Conservation (phyloP, 2,797 vertebrate species). For the Echeneis naucrates region DNA sequence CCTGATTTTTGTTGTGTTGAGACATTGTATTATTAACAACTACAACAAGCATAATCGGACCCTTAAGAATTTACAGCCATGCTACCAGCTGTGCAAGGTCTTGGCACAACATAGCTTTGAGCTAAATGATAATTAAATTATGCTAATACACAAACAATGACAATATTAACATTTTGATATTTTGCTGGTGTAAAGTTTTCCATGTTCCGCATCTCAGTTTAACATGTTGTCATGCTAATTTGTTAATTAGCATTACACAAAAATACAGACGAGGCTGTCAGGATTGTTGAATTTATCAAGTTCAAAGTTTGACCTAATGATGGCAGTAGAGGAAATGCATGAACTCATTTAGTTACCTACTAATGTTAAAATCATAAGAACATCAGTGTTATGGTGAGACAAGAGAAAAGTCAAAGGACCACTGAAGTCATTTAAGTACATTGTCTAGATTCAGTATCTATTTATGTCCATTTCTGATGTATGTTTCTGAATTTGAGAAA, state of each 20-base stretch:
- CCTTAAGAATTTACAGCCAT: too few relatives aligned
- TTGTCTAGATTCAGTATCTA: too few relatives aligned
- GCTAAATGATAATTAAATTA: not conserved
- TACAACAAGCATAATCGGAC: not conserved
- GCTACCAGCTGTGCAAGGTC: not conserved
- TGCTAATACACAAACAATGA: too few relatives aligned
- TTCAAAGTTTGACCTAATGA: not conserved
- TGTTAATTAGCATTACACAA: not conserved
- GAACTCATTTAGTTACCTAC: too few relatives aligned
- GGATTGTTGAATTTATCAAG: not conserved
- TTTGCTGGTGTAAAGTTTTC: too few relatives aligned
- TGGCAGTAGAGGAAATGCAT: too few relatives aligned
- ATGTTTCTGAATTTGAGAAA: not conserved
- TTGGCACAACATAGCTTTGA: not conserved
- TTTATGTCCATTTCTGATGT: not conserved
- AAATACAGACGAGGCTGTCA: not conserved
- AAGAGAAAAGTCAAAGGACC: not conserved
- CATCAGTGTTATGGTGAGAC: not conserved
- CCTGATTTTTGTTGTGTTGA: not conserved
- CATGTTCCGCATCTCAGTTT: too few relatives aligned
- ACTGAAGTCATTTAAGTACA: not conserved
- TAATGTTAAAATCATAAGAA: too few relatives aligned
- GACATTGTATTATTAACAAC: not conserved
- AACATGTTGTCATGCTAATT: not conserved
- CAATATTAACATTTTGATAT: too few relatives aligned